Evolutionary conservation across 2,888 invertebrate species (phyloP).

Genomic region (Lasiommata megera): DNA sequence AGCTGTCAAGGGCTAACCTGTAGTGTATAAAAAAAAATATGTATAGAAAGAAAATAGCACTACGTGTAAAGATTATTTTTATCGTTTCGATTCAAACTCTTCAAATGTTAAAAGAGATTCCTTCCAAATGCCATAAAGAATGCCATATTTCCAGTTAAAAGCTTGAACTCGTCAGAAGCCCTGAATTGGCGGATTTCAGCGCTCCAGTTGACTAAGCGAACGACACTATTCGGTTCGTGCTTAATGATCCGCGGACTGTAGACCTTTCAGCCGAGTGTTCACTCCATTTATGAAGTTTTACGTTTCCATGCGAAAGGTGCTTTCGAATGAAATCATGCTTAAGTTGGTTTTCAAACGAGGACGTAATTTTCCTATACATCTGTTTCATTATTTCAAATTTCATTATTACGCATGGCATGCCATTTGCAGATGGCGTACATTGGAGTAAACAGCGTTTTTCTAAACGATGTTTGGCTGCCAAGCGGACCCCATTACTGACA

Average conservation of each 20-base stretch:
- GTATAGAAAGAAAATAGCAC: too few relatives aligned
- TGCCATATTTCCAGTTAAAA: not conserved
- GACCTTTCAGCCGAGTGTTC: constrained; percentile 6
- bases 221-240: constrained; percentile 8
- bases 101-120: not conserved
- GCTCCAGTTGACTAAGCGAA: not conserved
- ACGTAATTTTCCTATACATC: not conserved
- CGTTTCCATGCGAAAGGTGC: not conserved
- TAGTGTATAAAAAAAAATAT: too few relatives aligned
- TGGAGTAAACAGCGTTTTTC: too few relatives aligned
- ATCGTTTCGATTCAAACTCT: not conserved
- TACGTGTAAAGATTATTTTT: too few relatives aligned
- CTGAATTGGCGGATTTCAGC: constrained; percentile 3
- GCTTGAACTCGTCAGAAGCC: not conserved
- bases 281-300: not conserved
- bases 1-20: too few relatives aligned
- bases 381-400: too few relatives aligned
- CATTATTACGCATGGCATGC: too few relatives aligned
- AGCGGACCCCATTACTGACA: too few relatives aligned
- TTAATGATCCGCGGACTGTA: not conserved
- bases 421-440: too few relatives aligned
- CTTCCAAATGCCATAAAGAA: not conserved
- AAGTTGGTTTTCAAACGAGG: not conserved
- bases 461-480: too few relatives aligned
- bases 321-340: constrained; percentile 1